Conservation (phyloP, 2,888 invertebrate genomes). For the Chorisops tibialis region DNA sequence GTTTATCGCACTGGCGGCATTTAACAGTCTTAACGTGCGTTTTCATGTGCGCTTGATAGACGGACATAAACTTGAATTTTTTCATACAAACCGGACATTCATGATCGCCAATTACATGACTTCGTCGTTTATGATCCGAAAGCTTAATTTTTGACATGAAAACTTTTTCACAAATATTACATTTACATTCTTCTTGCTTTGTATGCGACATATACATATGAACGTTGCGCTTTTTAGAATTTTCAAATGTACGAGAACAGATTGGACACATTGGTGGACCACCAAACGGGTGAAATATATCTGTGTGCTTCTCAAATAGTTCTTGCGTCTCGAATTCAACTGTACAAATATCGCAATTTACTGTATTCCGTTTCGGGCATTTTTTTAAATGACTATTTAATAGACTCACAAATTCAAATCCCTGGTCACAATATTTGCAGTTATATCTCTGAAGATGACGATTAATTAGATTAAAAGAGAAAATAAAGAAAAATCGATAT, state of each 20-base stretch:
- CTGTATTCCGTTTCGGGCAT: background rate
- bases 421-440: constrained; percentile 6
- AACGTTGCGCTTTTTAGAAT: background rate
- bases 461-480: no score
- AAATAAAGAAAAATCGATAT: no score
- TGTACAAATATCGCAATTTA: constrained; percentile 1
- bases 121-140: constrained; percentile 16
- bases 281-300: background rate
- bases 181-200: constrained; percentile 3
- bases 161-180: constrained; percentile 23
- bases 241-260: background rate
- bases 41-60: constrained; percentile 5
- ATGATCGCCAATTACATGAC: constrained; percentile 6
- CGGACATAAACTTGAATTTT: constrained; percentile 16
- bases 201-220: background rate
- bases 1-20: constrained; percentile 28
- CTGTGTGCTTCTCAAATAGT: background rate
- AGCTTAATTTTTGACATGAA: constrained; percentile 26
- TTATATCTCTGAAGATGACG: no score
- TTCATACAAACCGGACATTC: constrained; percentile 24
- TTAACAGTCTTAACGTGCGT: background rate
- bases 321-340: constrained; percentile 2
- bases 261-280: constrained; percentile 3
- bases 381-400: background rate
- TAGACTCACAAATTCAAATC: background rate